Conservation (phyloP, 2,113 vertebrate species). For the Antechinus stuartii region DNA sequence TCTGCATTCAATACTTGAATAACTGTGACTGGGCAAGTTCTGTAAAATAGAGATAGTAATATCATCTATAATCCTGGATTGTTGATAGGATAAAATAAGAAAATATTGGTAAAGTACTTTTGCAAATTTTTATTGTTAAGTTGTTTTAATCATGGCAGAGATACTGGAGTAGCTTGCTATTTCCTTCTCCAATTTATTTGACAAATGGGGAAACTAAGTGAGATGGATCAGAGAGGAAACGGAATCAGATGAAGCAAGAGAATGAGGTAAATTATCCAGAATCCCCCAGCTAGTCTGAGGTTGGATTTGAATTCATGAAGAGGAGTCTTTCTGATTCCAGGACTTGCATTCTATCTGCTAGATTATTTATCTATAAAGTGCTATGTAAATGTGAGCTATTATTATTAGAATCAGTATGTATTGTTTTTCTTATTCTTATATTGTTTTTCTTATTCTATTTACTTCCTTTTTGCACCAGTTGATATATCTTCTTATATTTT, state of each 20-base stretch:
- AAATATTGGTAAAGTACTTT: neutral
- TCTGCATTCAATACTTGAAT: neutral
- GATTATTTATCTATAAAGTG: neutral
- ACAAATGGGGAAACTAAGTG: neutral
- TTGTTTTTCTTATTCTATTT: too few species aligned
- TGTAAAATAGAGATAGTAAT: neutral
- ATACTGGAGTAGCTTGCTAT: neutral
- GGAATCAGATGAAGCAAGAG: neutral
- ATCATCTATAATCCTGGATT: neutral
- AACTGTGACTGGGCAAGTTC: neutral
- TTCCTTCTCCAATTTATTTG: neutral
- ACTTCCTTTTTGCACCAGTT: neutral
- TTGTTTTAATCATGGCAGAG: neutral
- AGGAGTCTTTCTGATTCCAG: neutral
- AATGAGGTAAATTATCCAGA: neutral
- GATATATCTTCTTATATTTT: neutral
- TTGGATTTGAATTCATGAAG: neutral
- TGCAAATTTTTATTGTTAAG: neutral
- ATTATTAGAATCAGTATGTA: neutral
- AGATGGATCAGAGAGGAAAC: too few species aligned
- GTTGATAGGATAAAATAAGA: neutral
- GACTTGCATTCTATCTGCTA: neutral
- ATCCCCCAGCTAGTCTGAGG: neutral
- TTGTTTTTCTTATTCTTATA: neutral
- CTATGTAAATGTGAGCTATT: neutral